Evolutionary conservation across 2,113 vertebrate genomes (phyloP).

Genomic region (Engystomops pustulosus): DNA sequence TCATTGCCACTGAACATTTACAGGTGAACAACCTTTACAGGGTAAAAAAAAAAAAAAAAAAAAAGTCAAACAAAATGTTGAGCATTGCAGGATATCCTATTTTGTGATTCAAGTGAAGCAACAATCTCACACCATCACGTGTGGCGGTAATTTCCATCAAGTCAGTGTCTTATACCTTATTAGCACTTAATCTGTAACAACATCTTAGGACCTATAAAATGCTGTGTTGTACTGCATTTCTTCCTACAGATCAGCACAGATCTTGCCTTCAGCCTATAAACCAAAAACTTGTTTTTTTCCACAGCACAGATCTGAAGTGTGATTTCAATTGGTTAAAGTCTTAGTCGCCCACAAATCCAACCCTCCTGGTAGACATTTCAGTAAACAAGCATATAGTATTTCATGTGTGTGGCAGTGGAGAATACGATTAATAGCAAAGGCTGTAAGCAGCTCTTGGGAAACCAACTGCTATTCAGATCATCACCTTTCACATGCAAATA

Average conservation of each 20-base stretch:
- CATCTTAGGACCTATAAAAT: background rate
- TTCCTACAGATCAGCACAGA: background rate
- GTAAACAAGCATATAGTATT: constrained; percentile 39
- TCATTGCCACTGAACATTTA: no score
- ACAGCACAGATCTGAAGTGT: background rate
- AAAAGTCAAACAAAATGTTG: background rate
- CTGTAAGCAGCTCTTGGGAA: constrained; percentile 26
- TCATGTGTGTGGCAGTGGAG: constrained; percentile 26
- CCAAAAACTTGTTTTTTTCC: no score
- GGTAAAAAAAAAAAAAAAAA: no score
- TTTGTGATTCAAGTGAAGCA: background rate
- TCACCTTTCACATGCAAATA: constrained; percentile 49
- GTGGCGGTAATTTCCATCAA: background rate
- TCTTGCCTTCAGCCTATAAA: background rate
- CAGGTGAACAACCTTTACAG: no score
- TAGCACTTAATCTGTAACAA: background rate
- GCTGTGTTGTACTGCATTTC: background rate
- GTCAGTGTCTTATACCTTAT: no score
- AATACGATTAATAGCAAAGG: constrained; percentile 34
- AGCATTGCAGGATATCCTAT: background rate
- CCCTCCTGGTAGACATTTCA: background rate
- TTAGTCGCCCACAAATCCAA: background rate
- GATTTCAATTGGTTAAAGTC: constrained; percentile 6
- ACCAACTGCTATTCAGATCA: constrained; percentile 46
- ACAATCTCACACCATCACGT: background rate